phyloP scores from a whole-genome alignment of 2,797 vertebrate genomes.

The Cheirogaleus major region DNA sequence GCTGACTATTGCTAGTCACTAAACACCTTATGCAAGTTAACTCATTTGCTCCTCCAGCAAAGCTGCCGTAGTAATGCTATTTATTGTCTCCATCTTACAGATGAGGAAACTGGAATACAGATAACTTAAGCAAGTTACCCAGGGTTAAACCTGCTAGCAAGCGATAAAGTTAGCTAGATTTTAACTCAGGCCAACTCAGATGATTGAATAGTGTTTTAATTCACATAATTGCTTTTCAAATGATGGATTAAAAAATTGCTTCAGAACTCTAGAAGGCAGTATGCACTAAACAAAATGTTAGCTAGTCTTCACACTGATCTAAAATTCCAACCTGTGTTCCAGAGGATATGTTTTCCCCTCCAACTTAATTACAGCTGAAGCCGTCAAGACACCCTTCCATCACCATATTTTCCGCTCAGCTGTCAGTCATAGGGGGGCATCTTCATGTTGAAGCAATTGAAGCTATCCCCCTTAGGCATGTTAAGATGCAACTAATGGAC shows the following conservation, averaged over 20 bases:
- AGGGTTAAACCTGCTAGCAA: background rate
- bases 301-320: slow-evolving; percentile 12
- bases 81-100: background rate
- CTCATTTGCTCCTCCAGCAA: background rate
- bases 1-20: background rate
- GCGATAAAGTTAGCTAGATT: background rate
- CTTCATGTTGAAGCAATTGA: slow-evolving; percentile 49
- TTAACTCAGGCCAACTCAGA: background rate
- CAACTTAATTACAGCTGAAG: slow-evolving; percentile 47
- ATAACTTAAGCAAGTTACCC: background rate
- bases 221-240: background rate
- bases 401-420: slow-evolving; percentile 42
- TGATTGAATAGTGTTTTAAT: background rate
- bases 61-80: background rate
- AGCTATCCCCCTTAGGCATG: slow-evolving; percentile 14
- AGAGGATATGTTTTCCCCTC: slow-evolving; percentile 12
- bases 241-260: slow-evolving; percentile 1
- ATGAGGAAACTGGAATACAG: background rate
- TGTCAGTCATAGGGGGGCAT: slow-evolving; percentile 22
- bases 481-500: background rate
- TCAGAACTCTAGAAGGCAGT: background rate
- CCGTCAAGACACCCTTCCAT: slow-evolving; percentile 31
- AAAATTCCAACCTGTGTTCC: slow-evolving; percentile 5
- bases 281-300: slow-evolving; percentile 28
- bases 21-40: background rate